Evolutionary conservation across 2,888 invertebrate species (phyloP).

Genomic region (Odontocerum albicorne): DNA sequence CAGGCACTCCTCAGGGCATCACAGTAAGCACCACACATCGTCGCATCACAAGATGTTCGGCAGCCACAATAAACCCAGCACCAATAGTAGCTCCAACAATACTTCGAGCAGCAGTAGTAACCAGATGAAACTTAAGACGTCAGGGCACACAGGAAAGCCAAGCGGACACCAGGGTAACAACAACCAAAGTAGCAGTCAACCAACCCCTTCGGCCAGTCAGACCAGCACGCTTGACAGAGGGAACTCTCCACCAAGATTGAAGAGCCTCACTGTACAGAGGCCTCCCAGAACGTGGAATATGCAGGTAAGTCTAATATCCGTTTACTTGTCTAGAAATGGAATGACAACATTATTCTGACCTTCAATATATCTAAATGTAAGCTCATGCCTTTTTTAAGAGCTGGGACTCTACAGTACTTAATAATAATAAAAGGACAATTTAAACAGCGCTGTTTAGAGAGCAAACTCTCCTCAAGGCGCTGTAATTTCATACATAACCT

Average conservation of each 20-base stretch:
- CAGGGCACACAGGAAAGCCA: constrained; percentile 32
- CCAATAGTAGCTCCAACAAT: constrained; percentile 36
- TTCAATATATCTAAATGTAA: no score
- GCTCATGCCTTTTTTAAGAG: no score
- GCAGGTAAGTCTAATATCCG: constrained; percentile 48
- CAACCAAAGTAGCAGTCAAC: constrained; percentile 44
- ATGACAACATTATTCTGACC: no score
- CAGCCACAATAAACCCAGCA: constrained; percentile 40
- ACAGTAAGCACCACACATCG: background rate
- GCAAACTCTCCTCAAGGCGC: no score
- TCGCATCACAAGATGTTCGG: background rate
- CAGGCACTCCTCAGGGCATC: no score
- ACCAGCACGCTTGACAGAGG: constrained; percentile 41
- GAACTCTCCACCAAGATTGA: constrained; percentile 38
- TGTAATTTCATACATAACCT: no score
- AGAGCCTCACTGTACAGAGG: constrained; percentile 39
- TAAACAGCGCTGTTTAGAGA: no score
- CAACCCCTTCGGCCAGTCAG: constrained; percentile 42
- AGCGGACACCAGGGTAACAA: constrained; percentile 44
- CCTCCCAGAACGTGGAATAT: constrained; percentile 60
- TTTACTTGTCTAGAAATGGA: no score
- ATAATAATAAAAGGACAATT: no score
- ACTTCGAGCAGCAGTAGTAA: constrained; percentile 39
- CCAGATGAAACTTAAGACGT: constrained; percentile 38
- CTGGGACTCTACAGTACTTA: no score